phyloP scores from a whole-genome alignment of 2,113 vertebrate genomes.

The Podarcis muralis region DNA sequence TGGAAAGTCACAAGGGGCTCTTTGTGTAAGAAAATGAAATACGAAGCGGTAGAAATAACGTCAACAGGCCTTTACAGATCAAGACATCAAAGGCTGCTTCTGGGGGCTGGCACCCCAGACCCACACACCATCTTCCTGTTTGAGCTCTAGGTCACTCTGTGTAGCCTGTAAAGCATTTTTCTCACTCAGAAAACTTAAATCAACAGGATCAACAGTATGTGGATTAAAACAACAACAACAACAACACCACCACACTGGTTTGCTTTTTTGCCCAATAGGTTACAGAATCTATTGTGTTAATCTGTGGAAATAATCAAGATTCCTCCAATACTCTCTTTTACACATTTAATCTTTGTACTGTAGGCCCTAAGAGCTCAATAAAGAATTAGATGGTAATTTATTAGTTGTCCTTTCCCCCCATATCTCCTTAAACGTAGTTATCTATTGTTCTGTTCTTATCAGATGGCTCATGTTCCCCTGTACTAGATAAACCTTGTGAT shows the following conservation, averaged over 20 bases:
- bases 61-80: neutral
- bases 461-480: neutral
- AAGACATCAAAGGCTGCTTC: neutral
- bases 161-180: neutral
- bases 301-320: neutral
- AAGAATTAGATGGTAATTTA: slow-evolving; percentile 7
- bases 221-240: too few relatives aligned
- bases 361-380: slow-evolving; percentile 1
- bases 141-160: neutral
- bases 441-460: slow-evolving; percentile 3
- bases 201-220: neutral
- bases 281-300: neutral
- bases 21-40: neutral
- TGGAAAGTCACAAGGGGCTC: neutral
- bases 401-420: neutral
- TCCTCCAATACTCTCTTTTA: neutral
- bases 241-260: too few relatives aligned
- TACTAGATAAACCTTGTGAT: slow-evolving; percentile 22
- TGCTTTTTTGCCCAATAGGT: neutral
- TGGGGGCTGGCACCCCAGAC: neutral
- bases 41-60: too few relatives aligned
- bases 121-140: neutral
- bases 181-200: neutral
- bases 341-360: slow-evolving; percentile 2
- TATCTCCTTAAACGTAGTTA: slow-evolving; percentile 25